Evolutionary conservation across 2,113 vertebrate genomes (phyloP), one percentile per base, ranked within the genome.

Genomic region (Cichladusa arquata): DNA sequence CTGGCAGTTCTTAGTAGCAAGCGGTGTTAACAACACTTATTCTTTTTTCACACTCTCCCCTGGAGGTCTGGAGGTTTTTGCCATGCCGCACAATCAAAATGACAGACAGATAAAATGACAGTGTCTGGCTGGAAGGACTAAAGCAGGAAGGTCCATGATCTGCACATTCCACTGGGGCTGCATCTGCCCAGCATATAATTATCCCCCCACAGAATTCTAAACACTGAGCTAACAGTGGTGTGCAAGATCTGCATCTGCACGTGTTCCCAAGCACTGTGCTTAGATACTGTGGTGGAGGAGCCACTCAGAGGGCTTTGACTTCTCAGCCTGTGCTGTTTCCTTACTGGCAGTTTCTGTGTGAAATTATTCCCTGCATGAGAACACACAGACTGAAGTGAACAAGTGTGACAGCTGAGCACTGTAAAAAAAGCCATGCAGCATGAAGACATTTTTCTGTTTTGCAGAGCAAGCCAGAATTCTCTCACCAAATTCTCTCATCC

Each of bases 401-500:
- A 58, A 78, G 51, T 34, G 54, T 1, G 4, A 78, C 12, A 87
- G 81, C 51, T 74, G 60, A 89, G 73, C 60, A 19, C 36, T 44
- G 47, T 42, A 22, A 61, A 88, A 82, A 92, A 72, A 61, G 5
- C 11, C 51, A 60, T 8, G 42, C 86, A 73, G 56, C 1, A 5
- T 34, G 60, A 57, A 69, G 80, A 57, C 24, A 11, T 73, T 48
- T 56, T 71, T 86, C 50, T 83, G 51, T 72, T 91, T 74, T 65
- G 78, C 92, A 87, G 65, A 79, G 70, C 56, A 80, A 57, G 58
- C 33, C 74, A 88, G 62, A 79, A 81, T 67, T 81, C n/a, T 81
- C 56, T 88, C 36, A 28, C n/a, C 44, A 40, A 1, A 31, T 48
- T 79, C 44, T 40, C 61, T 80, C 70, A 72, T 20, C 24, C 85